Evolutionary conservation across 2,797 vertebrate genomes (phyloP).

Genomic region (Neoniphon sammara): DNA sequence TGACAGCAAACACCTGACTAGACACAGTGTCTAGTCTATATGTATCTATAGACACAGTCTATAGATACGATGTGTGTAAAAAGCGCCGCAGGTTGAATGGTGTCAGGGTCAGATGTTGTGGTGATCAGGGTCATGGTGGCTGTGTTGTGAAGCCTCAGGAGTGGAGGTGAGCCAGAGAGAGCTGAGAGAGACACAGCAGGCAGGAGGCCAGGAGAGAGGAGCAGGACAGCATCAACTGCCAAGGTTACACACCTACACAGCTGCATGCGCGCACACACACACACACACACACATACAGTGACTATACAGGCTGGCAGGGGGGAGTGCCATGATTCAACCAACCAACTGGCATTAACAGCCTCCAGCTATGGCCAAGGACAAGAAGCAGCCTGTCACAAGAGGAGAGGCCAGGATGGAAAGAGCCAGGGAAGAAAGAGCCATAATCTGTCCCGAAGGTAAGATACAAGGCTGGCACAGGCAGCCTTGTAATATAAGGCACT

Average conservation of each 20-base stretch:
- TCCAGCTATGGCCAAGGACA: conserved; percentile 35
- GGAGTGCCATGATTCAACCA: conserved; percentile 16
- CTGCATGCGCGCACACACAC: not conserved
- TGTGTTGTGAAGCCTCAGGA: not conserved
- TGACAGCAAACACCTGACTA: not conserved
- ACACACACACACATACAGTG: conserved; percentile 10
- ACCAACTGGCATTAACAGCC: conserved; percentile 44
- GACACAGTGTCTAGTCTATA: no score
- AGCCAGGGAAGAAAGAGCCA: conserved; percentile 27
- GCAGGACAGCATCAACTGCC: conserved; percentile 6
- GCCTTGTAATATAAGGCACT: no score
- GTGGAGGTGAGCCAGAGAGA: not conserved
- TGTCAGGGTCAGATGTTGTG: conserved; percentile 18
- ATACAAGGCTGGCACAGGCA: conserved; percentile 26
- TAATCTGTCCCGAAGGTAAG: conserved; percentile 39
- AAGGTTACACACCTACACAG: conserved; percentile 10
- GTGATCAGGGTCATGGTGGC: conserved; percentile 32
- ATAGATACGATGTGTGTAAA: no score
- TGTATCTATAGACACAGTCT: no score
- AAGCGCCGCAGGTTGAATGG: no score
- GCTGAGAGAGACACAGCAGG: conserved; percentile 8
- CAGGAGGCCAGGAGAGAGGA: conserved; percentile 9
- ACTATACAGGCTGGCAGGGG: conserved; percentile 18
- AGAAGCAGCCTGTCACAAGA: conserved; percentile 48
- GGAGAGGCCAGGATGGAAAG: conserved; percentile 39